Evolutionary conservation across 2,113 vertebrate genomes (phyloP), one percentile per base, ranked within the genome.

Genomic region (Sinocyclocheilus anshuiensis): DNA sequence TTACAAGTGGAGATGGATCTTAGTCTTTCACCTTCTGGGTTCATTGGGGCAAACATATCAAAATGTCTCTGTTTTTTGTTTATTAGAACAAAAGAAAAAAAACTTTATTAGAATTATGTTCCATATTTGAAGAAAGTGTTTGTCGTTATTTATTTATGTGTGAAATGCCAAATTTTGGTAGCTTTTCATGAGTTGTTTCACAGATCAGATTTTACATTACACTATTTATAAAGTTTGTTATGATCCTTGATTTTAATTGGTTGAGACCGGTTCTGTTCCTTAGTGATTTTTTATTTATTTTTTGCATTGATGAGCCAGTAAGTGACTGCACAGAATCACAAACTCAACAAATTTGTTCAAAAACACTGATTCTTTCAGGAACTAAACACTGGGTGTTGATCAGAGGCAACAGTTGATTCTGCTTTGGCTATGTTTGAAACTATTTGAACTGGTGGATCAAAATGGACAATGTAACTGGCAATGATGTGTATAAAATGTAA

Each of bases 91-190:
- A 29, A 29, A 29, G n/a, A 29, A 29, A 29, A 29, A 29, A 29
- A 29, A 33, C 24, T 29, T 15, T 11, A 24, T 15, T 29, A 67
- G 24, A 67, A 29, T 67, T 4, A 67, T 67, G 24, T 67, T 15
- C 63, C 63, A 67, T 6, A 16, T 6, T 26, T 67, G 13, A 0
- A 29, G 2, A 67, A 67, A 29, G 15, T 67, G 13, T 3, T 67
- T 29, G 26, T 13, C 94, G 93, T 95, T 95, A 95, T 95, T 95
- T 95, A 95, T 95, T 96, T 96, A 96, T 96, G 95, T 95, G 95
- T 95, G 96, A 96, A 96, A 94, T 94, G 93, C 92, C 92, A 94
- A 95, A 95, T 96, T 94, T 95, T 94, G 95, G 94, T 96, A 95
- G 95, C 93, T 94, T 94, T 94, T 18, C 65, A 7, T 16, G 26